Base-by-base conservation (phyloP, 2,113 vertebrate species). In the Alaudala cheleensis region DNA sequence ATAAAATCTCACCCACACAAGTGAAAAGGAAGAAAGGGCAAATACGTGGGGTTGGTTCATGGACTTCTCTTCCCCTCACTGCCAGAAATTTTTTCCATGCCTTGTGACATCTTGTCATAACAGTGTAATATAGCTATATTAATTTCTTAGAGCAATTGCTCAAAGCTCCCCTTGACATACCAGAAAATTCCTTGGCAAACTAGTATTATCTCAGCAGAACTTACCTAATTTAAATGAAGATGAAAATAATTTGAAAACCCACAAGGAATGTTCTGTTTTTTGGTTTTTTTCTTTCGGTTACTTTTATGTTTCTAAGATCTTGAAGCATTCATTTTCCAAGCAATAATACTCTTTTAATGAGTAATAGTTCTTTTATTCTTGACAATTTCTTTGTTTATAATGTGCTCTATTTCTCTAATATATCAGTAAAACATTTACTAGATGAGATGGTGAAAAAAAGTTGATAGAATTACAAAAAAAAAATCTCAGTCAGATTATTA, bases 181-280 rank as follows among this genome's bases (percentile, higher is more conserved):
- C 8, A 86, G 26, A 81, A 61, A 60, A 57, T 77, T 64, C 28
- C 18, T 53, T 49, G n/a, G n/a, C 10, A 44, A 17, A 20, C 5
- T 61, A 50, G 4, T 42, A 8, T 62, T 73, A 72, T 29, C 31
- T 82, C 57, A 72, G 6, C 17, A 81, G 20, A 93, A 56, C 9
- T 76, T 58, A 58, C 5, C 12, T 72, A 24, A 44, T 78, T 85
- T 67, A 60, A 77, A 16, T 2, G 0, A 14, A 53, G 7, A 24
- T 13, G 37, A 88, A 31, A 87, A 72, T 12, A 0, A 31, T 49
- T 50, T 51, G 14, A 44, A 54, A 80, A 37, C 6, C 4, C 14
- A 53, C 2, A 57, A 61, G 2, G 1, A 73, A 12, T 9, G 1
- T 22, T 61, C 40, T 20, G 0, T 1, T 5, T 20, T 1, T 5